Evolutionary conservation across 2,113 vertebrate genomes (phyloP).

Genomic region (Bubo scandiacus): DNA sequence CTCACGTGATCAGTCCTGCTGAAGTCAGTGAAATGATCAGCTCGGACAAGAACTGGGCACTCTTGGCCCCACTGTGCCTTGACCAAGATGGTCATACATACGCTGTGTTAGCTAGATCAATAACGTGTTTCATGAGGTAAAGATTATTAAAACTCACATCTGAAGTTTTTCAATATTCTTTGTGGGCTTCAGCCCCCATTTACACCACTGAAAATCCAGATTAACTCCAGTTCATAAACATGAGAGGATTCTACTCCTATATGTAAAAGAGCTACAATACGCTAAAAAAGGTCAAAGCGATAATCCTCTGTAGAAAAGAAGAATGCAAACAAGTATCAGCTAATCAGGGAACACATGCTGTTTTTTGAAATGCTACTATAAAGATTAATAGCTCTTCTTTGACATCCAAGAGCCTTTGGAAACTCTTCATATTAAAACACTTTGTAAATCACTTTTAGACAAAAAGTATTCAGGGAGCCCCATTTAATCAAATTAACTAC

Average conservation of each 20-base stretch:
- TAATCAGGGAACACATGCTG: slow-evolving; percentile 80
- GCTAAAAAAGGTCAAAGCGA: slow-evolving; percentile 75
- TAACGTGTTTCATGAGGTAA: background rate
- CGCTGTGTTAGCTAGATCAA: background rate
- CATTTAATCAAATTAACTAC: slow-evolving; percentile 71
- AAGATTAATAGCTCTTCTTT: slow-evolving; percentile 82
- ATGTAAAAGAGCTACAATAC: slow-evolving; percentile 72
- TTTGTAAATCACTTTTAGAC: slow-evolving; percentile 85
- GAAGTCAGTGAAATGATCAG: background rate
- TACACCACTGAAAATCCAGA: background rate
- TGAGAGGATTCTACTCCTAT: slow-evolving; percentile 67
- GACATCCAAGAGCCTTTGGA: slow-evolving; percentile 75
- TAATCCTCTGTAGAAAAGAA: slow-evolving; percentile 72
- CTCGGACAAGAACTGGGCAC: background rate
- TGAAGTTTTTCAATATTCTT: slow-evolving; percentile 69
- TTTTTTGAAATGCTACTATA: slow-evolving; percentile 71
- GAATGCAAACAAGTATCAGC: slow-evolving; percentile 74
- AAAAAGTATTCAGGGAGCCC: slow-evolving; percentile 52
- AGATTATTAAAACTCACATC: slow-evolving; percentile 41
- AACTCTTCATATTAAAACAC: slow-evolving; percentile 76
- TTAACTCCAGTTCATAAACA: background rate
- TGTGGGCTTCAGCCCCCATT: slow-evolving; percentile 40
- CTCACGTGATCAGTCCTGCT: background rate
- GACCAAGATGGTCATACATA: background rate
- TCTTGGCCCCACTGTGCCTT: background rate